Evolutionary conservation across 2,113 vertebrate species (phyloP).

Genomic region (Excalfactoria chinensis): DNA sequence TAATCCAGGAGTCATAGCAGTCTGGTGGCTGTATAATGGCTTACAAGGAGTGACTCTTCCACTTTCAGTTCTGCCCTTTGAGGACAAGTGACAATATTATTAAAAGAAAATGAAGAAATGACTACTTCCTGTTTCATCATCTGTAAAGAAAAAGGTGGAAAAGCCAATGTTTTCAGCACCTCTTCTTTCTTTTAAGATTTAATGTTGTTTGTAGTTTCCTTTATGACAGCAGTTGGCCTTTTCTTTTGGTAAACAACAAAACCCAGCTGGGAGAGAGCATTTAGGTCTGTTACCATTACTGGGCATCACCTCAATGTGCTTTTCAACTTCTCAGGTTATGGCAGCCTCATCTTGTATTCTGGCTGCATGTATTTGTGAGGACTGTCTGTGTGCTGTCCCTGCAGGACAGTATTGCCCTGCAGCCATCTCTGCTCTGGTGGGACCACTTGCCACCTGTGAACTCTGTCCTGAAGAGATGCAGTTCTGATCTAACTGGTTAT

Average conservation of each 20-base stretch:
- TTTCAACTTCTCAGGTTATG: neutral
- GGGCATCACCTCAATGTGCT: neutral
- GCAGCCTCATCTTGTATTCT: neutral
- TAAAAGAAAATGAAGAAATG: neutral
- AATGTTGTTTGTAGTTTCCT: neutral
- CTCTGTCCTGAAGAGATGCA: neutral
- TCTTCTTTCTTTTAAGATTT: neutral
- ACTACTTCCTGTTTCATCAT: neutral
- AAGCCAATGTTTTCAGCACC: neutral
- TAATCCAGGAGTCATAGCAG: neutral
- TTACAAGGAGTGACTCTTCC: neutral
- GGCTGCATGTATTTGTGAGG: neutral
- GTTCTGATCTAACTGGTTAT: neutral
- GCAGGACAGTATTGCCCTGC: rapidly evolving
- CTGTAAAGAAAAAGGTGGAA: neutral
- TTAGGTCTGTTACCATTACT: neutral
- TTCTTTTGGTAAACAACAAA: neutral
- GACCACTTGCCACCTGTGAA: rapidly evolving
- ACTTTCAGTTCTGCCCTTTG: neutral
- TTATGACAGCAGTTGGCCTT: neutral
- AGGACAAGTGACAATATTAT: neutral
- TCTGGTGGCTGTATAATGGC: neutral
- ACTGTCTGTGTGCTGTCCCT: neutral
- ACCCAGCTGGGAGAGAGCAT: neutral
- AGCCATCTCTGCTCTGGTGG: neutral